Conservation (phyloP, 2,113 vertebrate species). For the Pristiophorus japonicus region DNA sequence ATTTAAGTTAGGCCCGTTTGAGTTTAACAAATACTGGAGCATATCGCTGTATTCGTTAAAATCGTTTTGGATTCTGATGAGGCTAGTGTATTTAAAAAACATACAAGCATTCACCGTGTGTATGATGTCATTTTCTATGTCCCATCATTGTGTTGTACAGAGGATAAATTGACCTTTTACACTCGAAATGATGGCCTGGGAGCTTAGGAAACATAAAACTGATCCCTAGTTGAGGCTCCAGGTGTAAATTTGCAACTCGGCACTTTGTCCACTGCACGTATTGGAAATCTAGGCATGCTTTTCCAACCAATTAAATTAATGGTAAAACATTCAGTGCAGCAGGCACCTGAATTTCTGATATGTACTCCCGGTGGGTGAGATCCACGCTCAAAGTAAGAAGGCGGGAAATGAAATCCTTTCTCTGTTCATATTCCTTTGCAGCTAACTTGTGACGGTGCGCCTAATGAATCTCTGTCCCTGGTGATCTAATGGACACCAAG, state of each 20-base stretch:
- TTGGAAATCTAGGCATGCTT: not conserved
- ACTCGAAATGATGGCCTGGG: not conserved
- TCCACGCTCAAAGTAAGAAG: not conserved
- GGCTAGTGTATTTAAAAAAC: not conserved
- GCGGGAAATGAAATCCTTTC: not conserved
- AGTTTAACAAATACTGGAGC: not conserved
- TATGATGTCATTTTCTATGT: not conserved
- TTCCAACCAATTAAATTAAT: conserved; percentile 26
- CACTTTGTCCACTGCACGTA: not conserved
- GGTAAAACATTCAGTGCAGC: not conserved
- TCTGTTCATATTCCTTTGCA: not conserved
- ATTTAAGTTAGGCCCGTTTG: not conserved
- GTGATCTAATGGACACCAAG: not conserved
- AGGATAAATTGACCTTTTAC: not conserved
- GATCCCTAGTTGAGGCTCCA: not conserved
- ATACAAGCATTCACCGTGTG: not conserved
- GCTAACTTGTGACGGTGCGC: not conserved
- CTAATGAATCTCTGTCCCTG: not conserved
- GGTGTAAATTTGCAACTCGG: not conserved
- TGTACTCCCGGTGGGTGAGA: not conserved
- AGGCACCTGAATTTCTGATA: not conserved
- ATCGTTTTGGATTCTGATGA: not conserved
- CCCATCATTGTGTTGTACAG: not conserved
- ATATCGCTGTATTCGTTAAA: not conserved
- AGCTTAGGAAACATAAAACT: not conserved